Evolutionary conservation across 2,888 invertebrate species (phyloP).

Genomic region (Sympetrum striolatum): DNA sequence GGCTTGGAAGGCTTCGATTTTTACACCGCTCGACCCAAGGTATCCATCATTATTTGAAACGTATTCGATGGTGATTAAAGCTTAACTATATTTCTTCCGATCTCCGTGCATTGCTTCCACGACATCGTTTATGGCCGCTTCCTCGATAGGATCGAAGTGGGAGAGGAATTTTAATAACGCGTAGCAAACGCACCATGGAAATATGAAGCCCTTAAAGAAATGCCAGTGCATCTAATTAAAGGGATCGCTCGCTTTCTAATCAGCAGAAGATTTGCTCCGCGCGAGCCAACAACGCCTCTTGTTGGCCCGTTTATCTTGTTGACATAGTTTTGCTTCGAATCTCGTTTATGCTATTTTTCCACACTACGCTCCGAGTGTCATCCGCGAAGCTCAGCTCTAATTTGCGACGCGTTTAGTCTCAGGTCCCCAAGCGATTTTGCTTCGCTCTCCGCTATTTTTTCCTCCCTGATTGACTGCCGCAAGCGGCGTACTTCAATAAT

Average conservation of each 20-base stretch:
- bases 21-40: no score
- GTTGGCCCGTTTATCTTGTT: constrained; percentile 2
- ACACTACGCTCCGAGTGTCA: background rate
- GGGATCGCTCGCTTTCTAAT: background rate
- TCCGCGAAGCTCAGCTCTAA: background rate
- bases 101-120: no score
- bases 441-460: no score
- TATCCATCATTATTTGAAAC: no score
- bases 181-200: background rate
- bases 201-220: background rate
- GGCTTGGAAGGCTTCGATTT: no score
- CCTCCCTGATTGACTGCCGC: no score
- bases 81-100: no score
- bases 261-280: background rate
- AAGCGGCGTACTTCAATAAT: no score
- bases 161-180: background rate
- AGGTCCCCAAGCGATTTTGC: no score
- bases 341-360: background rate
- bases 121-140: no score
- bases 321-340: constrained; percentile 3
- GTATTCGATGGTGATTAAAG: no score
- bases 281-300: background rate
- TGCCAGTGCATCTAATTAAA: background rate
- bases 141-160: background rate
- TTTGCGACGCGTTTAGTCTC: background rate